A percentile compares a stretch with the other conserved stretches of the same genome.
These are phyloP conservation scores for Saguinus imperator DNA, from an alignment of 2,113 vertebrate species.

Conservation along the genomic window DNA sequence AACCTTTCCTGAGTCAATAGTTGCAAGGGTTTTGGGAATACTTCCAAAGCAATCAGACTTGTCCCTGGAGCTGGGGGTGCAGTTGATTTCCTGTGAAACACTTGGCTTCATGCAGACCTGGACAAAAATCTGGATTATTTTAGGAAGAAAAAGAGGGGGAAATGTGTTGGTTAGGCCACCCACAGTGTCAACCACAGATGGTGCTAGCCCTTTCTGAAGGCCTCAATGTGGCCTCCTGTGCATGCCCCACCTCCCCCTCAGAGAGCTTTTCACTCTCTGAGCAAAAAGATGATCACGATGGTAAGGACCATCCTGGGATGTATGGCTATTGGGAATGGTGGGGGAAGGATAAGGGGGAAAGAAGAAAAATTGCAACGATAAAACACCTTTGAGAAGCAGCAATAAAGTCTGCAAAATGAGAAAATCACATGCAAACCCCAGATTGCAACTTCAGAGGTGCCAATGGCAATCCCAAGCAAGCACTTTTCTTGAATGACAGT, in stretches of 20 bases:
- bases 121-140: not conserved
- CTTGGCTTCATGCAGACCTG: not conserved
- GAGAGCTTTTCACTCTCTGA: not conserved
- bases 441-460: not conserved
- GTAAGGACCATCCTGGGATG: not conserved
- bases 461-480: not conserved
- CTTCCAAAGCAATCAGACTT: not conserved
- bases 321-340: not conserved
- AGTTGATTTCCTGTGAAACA: not conserved
- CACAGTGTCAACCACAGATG: not conserved
- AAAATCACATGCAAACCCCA: not conserved
- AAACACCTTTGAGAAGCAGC: not conserved
- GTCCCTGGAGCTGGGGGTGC: not conserved
- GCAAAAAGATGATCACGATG: not conserved
- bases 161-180: not conserved
- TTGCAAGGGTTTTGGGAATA: not conserved
- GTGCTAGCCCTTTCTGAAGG: not conserved
- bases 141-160: not conserved
- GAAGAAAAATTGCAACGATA: not conserved
- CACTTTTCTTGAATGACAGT: not conserved
- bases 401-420: slow-evolving; percentile 1
- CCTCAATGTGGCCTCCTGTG: not conserved
- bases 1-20: not conserved
- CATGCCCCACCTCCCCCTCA: not conserved
- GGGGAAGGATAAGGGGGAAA: not conserved